Base-by-base conservation (phyloP, 2,888 invertebrate species). In the Eumacrocentrus americanus region DNA sequence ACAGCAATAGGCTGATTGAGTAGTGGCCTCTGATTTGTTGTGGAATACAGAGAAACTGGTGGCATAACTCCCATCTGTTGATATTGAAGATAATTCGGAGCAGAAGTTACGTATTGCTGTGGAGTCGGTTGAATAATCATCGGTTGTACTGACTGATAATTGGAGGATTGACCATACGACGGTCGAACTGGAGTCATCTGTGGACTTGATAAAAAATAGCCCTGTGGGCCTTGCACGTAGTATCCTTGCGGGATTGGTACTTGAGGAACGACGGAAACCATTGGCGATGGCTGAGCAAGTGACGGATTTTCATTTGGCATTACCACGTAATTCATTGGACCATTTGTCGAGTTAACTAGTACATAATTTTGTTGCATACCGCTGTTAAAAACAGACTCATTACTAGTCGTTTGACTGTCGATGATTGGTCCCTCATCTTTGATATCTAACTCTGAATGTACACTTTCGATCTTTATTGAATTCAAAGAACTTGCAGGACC, bases 391-490 rank as follows among this genome's bases (percentile, higher is more conserved):
- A n/a, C 7, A n/a, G 20, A 56, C 54, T 44, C 56, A 56, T 62
- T 65, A 40, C 60, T 50, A 46, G 56, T 55, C 0, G 40, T 34
- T 35, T 12, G 34, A 18, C 22, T 54, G 5, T 78, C 77, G 11
- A 70, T 72, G 7, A 73, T 65, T 6, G 77, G 77, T 7, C 70
- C 72, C 44, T 80, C 79, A 18, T 79, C 78, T 34, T 78, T 77
- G 22, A 80, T 80, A 53, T 80, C 77, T 56, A 79, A 48, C 51
- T 77, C 79, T 9, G 80, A 78, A 62, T 80, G 80, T 6, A 79
- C 71, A 14, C 67, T 66, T 42, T 72, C 73, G 1, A 76, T 58
- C 35, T 51, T 58, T 42, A 44, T 59, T 34, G 20, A 34, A 40
- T 53, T 58, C 9, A 48, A 20, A 3, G 53, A 37, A 22, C 34